A percentile compares a stretch with the other conserved stretches of the same genome.
phyloP scores from a whole-genome alignment of 2,888 invertebrate genomes.

The Dorcus hopei region DNA sequence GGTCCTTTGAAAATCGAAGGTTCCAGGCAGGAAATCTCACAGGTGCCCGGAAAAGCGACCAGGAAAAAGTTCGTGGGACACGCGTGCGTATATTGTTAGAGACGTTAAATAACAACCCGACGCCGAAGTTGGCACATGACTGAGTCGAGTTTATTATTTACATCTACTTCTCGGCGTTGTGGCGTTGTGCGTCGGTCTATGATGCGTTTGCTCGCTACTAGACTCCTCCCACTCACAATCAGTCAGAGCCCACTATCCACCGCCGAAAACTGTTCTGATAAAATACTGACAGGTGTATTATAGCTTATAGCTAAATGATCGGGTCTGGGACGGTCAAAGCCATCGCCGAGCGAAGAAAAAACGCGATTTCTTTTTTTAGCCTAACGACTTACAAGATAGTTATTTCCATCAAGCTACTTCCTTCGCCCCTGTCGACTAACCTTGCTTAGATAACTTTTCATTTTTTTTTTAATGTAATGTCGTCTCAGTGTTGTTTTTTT shows the following conservation, averaged over 20 bases:
- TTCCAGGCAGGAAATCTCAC: too few species aligned
- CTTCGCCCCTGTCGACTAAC: too few species aligned
- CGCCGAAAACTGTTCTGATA: background rate
- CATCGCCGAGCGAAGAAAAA: background rate
- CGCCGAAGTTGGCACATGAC: constrained; percentile 11
- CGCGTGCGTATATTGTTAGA: background rate
- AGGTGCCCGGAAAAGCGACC: too few species aligned
- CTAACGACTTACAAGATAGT: too few species aligned
- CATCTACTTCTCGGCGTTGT: background rate
- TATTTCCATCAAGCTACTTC: too few species aligned
- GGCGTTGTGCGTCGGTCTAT: background rate
- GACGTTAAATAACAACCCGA: background rate
- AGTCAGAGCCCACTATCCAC: background rate
- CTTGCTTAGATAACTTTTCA: too few species aligned
- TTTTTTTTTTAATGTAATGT: too few species aligned
- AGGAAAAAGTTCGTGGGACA: background rate
- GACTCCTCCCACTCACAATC: background rate
- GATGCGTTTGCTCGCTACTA: background rate
- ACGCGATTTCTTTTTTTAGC: too few species aligned
- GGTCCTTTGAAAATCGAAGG: too few species aligned
- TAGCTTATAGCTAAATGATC: constrained; percentile 7
- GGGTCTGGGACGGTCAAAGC: background rate
- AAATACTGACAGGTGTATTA: constrained; percentile 13
- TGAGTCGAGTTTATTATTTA: constrained; percentile 3
- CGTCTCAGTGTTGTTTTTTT: too few species aligned